These are phyloP conservation scores for Brienomyrus longianalis DNA, from an alignment of 2,113 vertebrate species.

Conservation along the genomic window DNA sequence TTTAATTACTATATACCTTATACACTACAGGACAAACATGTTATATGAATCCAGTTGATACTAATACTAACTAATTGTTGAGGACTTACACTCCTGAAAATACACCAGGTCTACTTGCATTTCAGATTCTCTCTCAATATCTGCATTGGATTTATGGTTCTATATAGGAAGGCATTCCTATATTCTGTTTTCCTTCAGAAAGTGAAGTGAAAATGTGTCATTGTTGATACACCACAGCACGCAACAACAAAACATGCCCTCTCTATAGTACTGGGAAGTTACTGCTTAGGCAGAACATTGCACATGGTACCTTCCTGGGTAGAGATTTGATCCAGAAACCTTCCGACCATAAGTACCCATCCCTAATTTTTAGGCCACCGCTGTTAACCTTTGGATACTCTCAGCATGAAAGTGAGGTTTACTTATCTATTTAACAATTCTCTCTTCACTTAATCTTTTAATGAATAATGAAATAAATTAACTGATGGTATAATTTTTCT, in stretches of 20 bases:
- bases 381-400: neutral
- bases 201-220: neutral
- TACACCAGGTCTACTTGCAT: neutral
- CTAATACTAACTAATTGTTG: neutral
- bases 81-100: neutral
- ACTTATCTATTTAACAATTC: neutral
- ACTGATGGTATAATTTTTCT: neutral
- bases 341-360: neutral
- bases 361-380: neutral
- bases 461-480: conserved; percentile 6
- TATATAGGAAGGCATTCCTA: neutral
- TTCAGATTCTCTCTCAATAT: neutral
- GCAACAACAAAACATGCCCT: neutral
- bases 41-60: neutral
- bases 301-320: neutral
- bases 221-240: neutral
- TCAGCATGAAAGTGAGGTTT: neutral
- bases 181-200: no score
- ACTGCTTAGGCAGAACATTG: neutral
- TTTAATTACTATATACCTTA: neutral
- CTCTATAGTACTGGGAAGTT: no score
- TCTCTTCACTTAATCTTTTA: neutral
- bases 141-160: neutral
- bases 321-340: neutral
- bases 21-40: neutral